phyloP scores from a whole-genome alignment of 1,140 invertebrate species.

The Ephestia elutella region DNA sequence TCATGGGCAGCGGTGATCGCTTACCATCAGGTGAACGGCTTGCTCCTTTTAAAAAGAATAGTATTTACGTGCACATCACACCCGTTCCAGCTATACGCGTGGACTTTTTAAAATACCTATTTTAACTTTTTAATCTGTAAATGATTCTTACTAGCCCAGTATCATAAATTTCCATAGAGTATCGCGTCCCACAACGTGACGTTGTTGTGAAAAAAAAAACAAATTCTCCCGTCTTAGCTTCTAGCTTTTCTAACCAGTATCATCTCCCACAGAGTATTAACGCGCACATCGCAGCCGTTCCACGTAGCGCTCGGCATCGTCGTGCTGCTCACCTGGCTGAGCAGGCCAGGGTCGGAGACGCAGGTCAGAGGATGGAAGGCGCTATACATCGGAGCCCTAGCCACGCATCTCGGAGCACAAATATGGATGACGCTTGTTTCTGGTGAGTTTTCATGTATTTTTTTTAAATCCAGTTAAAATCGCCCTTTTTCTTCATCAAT shows the following conservation, averaged over 20 bases:
- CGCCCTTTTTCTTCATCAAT: too few species aligned
- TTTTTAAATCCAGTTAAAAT: neutral
- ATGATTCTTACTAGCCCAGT: too few species aligned
- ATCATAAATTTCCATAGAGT: too few species aligned
- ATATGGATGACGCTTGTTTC: conserved; percentile 94
- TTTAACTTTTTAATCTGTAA: too few species aligned
- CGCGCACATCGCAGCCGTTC: conserved; percentile 82
- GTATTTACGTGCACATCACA: too few species aligned
- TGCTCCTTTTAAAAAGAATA: neutral
- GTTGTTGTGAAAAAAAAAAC: too few species aligned
- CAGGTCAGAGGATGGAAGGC: conserved; percentile 69
- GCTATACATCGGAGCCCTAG: conserved; percentile 82
- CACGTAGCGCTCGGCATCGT: conserved; percentile 81
- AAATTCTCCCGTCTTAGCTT: too few species aligned
- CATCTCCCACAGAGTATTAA: conserved; percentile 77
- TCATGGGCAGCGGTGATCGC: neutral
- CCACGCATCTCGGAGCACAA: conserved; percentile 86
- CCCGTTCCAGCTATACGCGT: too few species aligned
- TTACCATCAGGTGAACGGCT: neutral
- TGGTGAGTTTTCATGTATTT: conserved; percentile 73
- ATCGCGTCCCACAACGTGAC: too few species aligned
- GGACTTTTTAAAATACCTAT: too few species aligned
- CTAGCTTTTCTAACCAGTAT: too few species aligned
- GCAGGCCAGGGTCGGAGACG: conserved; percentile 44
- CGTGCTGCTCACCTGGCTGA: conserved; percentile 77